Percentiles rank a stretch among this genome's conserved stretches.
Evolutionary conservation across 2,888 invertebrate species (phyloP).

Genomic region (Agrochola circellaris): DNA sequence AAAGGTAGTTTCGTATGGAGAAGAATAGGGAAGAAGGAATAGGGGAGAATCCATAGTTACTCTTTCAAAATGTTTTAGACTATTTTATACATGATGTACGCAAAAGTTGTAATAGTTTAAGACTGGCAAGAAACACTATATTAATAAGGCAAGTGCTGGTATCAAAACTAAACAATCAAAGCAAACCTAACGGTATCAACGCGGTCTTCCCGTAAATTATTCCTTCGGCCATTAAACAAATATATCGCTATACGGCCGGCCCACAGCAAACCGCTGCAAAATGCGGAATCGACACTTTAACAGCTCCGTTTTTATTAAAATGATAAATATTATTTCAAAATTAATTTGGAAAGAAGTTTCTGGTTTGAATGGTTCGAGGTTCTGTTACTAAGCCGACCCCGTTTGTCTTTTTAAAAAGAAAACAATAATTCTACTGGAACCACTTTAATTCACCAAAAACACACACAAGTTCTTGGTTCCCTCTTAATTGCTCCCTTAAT

Average conservation of each 20-base stretch:
- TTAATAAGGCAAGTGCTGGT: slow-evolving; percentile 22
- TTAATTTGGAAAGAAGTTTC: not conserved
- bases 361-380: not conserved
- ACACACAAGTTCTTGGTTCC: no score
- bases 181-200: slow-evolving; percentile 56
- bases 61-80: not conserved
- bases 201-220: slow-evolving; percentile 75
- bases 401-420: no score
- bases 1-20: not conserved
- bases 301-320: slow-evolving; percentile 62
- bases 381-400: no score
- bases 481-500: no score
- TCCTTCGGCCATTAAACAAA: slow-evolving; percentile 71
- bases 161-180: slow-evolving; percentile 58
- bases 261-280: slow-evolving; percentile 60
- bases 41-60: not conserved
- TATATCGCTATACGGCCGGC: slow-evolving; percentile 69
- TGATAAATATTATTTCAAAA: slow-evolving; percentile 26
- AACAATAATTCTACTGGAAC: no score
- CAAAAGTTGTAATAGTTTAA: no score
- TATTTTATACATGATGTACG: not conserved
- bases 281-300: slow-evolving; percentile 63
- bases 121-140: not conserved
- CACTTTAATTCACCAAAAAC: no score
- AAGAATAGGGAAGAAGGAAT: not conserved